phyloP scores from a whole-genome alignment of 2,797 vertebrate genomes.

The Oophaga sylvatica region DNA sequence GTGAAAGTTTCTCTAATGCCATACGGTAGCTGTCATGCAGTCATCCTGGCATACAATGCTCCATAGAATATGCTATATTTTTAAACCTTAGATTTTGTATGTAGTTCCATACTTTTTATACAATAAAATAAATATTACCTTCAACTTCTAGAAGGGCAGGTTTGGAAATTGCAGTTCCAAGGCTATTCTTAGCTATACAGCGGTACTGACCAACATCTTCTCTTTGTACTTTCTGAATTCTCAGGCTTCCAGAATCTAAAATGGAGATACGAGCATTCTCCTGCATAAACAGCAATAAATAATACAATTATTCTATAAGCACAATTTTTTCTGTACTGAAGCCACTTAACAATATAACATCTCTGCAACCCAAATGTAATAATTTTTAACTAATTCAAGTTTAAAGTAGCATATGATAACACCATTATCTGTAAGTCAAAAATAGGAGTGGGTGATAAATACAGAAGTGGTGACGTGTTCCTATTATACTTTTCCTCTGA shows the following conservation, averaged over 20 bases:
- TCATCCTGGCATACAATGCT: neutral
- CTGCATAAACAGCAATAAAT: slow-evolving; percentile 68
- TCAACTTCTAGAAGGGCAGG: slow-evolving; percentile 88
- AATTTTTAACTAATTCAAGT: too few relatives aligned
- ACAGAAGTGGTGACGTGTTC: too few relatives aligned
- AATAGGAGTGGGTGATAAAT: too few relatives aligned
- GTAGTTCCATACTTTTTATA: neutral
- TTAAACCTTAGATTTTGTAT: neutral
- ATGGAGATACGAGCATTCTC: slow-evolving; percentile 85
- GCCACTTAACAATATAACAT: neutral
- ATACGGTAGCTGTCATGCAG: neutral
- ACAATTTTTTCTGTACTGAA: neutral
- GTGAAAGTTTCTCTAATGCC: too few relatives aligned
- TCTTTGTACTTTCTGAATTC: slow-evolving; percentile 92
- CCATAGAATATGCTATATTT: neutral
- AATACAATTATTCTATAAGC: neutral
- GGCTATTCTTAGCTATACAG: slow-evolving; percentile 93
- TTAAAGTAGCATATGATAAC: too few relatives aligned
- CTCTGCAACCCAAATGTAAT: neutral
- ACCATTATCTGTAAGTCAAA: too few relatives aligned
- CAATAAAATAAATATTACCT: slow-evolving; percentile 75
- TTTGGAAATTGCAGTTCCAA: slow-evolving; percentile 90
- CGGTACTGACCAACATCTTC: slow-evolving; percentile 94
- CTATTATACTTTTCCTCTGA: too few relatives aligned
- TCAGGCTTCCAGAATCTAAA: slow-evolving; percentile 90